A percentile compares a stretch with the other conserved stretches of the same genome.
Evolutionary conservation across 2,113 vertebrate genomes (phyloP).

Genomic region (Pampusana beccarii): DNA sequence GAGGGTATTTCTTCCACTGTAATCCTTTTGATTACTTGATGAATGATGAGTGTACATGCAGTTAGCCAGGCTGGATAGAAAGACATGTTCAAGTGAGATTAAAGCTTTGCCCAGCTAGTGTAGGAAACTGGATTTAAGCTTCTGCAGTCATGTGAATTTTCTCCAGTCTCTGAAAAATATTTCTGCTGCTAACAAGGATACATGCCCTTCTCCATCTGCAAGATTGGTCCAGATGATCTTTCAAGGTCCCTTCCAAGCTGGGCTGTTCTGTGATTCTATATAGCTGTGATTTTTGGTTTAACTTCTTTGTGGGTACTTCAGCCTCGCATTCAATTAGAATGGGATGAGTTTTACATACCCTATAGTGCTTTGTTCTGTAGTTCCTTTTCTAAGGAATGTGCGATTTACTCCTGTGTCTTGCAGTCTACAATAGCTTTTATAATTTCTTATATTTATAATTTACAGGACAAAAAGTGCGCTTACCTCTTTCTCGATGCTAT

Average conservation of each 20-base stretch:
- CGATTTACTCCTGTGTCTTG: neutral
- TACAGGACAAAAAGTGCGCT: neutral
- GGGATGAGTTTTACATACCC: neutral
- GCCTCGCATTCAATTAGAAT: neutral
- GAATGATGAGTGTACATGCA: neutral
- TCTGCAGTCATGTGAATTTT: neutral
- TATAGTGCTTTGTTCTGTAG: neutral
- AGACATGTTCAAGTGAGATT: neutral
- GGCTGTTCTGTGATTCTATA: neutral
- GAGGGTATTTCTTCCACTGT: neutral
- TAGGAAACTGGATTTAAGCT: neutral
- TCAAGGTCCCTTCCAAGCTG: too few relatives aligned
- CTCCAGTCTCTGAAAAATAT: neutral
- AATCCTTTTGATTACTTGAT: neutral
- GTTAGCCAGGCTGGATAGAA: neutral
- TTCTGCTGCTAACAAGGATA: neutral
- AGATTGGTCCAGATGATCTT: neutral
- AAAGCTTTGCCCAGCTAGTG: neutral
- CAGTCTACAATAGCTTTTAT: neutral
- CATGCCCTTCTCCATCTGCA: neutral
- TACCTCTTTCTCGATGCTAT: neutral
- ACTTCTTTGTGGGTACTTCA: neutral
- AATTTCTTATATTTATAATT: neutral
- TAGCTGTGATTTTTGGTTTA: neutral
- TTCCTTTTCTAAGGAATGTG: neutral